These are phyloP conservation scores for Atta texana DNA, from an alignment of 1,140 invertebrate genomes.

Conservation along the genomic window DNA sequence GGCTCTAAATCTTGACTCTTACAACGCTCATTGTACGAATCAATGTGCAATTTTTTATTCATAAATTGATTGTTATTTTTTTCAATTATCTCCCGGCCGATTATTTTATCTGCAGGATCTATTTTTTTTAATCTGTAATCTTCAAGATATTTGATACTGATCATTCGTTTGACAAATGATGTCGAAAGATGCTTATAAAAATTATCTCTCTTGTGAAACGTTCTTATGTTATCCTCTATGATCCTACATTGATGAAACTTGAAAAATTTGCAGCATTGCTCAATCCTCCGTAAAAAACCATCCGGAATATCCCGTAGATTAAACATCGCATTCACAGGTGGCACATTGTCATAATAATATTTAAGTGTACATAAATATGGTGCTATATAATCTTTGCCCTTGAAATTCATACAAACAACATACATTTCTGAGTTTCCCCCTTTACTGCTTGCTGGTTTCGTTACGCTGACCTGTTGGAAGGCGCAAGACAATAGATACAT, in stretches of 20 bases:
- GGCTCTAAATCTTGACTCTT: conserved; percentile 68
- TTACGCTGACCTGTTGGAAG: conserved; percentile 91
- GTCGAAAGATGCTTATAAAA: conserved; percentile 34
- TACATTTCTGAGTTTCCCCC: conserved; percentile 98
- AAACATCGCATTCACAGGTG: conserved; percentile 87
- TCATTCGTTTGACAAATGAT: conserved; percentile 62
- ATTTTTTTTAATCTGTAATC: conserved; percentile 72
- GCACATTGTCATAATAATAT: conserved; percentile 84
- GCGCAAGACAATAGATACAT: conserved; percentile 93
- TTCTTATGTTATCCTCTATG: conserved; percentile 89
- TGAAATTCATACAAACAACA: conserved; percentile 91
- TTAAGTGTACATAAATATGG: conserved; percentile 85
- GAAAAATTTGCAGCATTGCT: conserved; percentile 89
- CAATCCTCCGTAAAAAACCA: conserved; percentile 90
- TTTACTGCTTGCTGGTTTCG: conserved; percentile 96
- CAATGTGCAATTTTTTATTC: conserved; percentile 51
- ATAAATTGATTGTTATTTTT: neutral
- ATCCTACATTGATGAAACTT: conserved; percentile 89
- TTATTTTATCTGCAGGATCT: conserved; percentile 68
- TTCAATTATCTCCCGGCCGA: conserved; percentile 71
- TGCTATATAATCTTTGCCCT: conserved; percentile 83
- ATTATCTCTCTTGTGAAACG: conserved; percentile 80
- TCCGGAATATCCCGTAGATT: conserved; percentile 88
- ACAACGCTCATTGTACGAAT: conserved; percentile 81
- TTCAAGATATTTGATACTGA: conserved; percentile 75